phyloP scores from a whole-genome alignment of 2,797 vertebrate genomes.

The Botia kubotai region DNA sequence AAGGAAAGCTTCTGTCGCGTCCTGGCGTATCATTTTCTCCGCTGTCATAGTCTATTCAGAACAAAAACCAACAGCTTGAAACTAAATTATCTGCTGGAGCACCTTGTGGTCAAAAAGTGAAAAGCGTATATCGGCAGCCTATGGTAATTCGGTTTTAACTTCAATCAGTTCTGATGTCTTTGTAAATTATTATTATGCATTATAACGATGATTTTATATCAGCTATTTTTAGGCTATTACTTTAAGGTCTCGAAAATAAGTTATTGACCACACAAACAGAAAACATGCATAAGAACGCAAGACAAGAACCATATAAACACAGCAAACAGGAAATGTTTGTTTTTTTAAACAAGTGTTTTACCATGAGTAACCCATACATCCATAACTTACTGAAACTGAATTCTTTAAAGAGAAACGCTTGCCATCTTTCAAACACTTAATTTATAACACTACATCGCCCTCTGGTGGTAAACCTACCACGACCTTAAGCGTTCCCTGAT shows the following conservation, averaged over 20 bases:
- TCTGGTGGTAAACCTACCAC: not conserved
- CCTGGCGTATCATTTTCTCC: not conserved
- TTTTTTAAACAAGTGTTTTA: not conserved
- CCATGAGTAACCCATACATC: not conserved
- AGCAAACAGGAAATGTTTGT: too few species aligned
- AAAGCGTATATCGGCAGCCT: not conserved
- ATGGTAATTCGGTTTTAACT: not conserved
- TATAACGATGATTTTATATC: not conserved
- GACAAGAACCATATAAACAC: not conserved
- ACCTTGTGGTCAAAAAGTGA: slow-evolving; percentile 25
- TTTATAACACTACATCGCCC: not conserved
- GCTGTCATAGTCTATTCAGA: not conserved
- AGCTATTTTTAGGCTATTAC: not conserved
- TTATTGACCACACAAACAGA: not conserved
- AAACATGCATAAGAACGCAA: not conserved
- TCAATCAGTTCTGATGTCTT: not conserved
- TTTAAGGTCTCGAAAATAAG: not conserved
- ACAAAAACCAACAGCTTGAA: not conserved
- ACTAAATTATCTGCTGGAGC: not conserved
- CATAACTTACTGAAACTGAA: not conserved
- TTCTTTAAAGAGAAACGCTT: not conserved
- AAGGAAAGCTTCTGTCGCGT: not conserved
- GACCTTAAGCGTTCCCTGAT: too few species aligned
- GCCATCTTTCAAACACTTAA: not conserved
- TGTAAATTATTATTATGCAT: not conserved